These are phyloP conservation scores for Nothocercus julius DNA, from an alignment of 2,113 vertebrate species.

Conservation along the genomic window DNA sequence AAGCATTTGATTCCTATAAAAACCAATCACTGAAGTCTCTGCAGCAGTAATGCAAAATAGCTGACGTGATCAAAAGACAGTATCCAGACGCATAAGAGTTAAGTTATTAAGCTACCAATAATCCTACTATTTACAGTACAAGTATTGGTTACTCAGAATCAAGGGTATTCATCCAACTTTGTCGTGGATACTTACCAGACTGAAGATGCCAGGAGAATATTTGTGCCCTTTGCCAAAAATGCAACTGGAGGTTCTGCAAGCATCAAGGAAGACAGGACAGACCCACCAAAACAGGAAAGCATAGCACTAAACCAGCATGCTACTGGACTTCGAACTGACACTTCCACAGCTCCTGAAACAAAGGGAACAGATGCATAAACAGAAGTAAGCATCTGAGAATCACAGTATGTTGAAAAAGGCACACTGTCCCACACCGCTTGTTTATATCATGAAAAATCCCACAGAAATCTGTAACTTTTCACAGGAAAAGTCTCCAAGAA, in stretches of 20 bases:
- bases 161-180: not conserved
- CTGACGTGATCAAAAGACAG: not conserved
- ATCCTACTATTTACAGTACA: not conserved
- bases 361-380: not conserved
- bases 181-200: slow-evolving; percentile 85
- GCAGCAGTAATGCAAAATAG: too few relatives aligned
- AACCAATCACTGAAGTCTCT: not conserved
- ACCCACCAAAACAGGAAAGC: slow-evolving; percentile 95
- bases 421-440: not conserved
- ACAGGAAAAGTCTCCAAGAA: not conserved
- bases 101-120: not conserved
- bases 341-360: slow-evolving; percentile 82
- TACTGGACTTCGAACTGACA: slow-evolving; percentile 87
- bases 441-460: not conserved
- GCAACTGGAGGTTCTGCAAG: slow-evolving; percentile 89
- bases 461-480: not conserved
- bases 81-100: not conserved
- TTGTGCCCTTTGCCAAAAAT: slow-evolving; percentile 85
- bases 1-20: not conserved
- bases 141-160: not conserved
- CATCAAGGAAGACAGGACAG: slow-evolving; percentile 89
- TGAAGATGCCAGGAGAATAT: slow-evolving; percentile 88
- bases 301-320: slow-evolving; percentile 98
- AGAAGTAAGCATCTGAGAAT: not conserved
- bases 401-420: not conserved